Evolutionary conservation across 2,113 vertebrate species (phyloP), one percentile per base, ranked within the genome.

Genomic region (Dasyurus viverrinus): DNA sequence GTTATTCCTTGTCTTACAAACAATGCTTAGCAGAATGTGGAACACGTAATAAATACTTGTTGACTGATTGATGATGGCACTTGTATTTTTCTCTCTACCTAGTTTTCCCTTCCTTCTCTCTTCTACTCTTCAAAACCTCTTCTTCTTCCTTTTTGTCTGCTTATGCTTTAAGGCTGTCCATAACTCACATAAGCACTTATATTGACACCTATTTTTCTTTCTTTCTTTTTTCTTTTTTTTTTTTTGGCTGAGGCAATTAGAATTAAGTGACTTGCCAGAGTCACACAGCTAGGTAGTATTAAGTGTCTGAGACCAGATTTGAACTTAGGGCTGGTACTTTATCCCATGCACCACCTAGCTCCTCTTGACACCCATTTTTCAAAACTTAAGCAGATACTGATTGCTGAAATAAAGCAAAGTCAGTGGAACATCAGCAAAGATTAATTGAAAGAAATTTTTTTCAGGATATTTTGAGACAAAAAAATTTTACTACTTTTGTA

Each of bases 401-500:
- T 68, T 50, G 52, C 52, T 25, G 50, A 54, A 94, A 95, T 68
- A 12, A 95, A 92, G 0, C 54, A 92, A 12, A 8, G 23, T 36
- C 52, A 90, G 0, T 60, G 92, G 6, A 9, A 91, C 7, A 92
- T 25, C 54, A 92, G 54, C 0, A 6, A 90, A 90, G 89, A 0
- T 50, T 53, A 57, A 14, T 0, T 27, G 54, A 27, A 55, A 53
- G 30, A 0, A 0, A 1, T 89, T 24, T 53, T 50, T 92, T 46
- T 26, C 0, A 93, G 53, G 30, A 68, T 68, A 92, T 2, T 24
- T 1, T 6, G 91, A 42, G 76, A 14, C 53, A 92, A 90, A 47
- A 48, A 84, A 53, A 8, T 5, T 48, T 54, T 53, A 16, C 2
- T 94, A 52, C 91, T 2, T 90, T 76, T 10, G 19, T 48, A 99